Conservation (phyloP, 2,888 invertebrate genomes). For the Caenorhabditis auriculariae region DNA sequence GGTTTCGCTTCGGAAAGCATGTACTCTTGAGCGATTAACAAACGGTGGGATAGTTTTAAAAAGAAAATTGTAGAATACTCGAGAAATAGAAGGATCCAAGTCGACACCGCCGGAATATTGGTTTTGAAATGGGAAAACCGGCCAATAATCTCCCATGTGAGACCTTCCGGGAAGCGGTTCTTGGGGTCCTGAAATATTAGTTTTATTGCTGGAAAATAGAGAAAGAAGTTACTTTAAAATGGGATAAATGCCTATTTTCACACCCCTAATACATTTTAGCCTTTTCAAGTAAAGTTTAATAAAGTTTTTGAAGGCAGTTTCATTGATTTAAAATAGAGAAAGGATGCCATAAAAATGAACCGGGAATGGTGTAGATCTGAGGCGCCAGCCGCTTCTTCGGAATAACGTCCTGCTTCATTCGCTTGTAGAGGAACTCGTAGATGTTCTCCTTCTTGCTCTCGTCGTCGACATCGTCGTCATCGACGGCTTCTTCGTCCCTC, state of each 20-base stretch:
- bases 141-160: slow-evolving; percentile 51
- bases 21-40: not conserved
- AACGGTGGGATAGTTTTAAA: not conserved
- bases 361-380: slow-evolving; percentile 35
- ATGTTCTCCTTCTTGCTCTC: slow-evolving; percentile 22
- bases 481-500: slow-evolving; percentile 18
- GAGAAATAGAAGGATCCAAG: slow-evolving; percentile 51
- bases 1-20: too few relatives aligned
- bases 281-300: too few relatives aligned
- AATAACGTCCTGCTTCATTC: slow-evolving; percentile 43
- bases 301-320: not conserved
- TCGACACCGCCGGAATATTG: slow-evolving; percentile 53
- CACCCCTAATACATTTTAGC: too few relatives aligned
- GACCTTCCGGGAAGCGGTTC: slow-evolving; percentile 51
- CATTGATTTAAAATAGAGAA: not conserved
- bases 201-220: not conserved
- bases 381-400: slow-evolving; percentile 29
- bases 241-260: too few relatives aligned
- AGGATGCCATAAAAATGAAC: slow-evolving; percentile 3
- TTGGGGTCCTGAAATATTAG: slow-evolving; percentile 39
- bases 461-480: slow-evolving; percentile 6
- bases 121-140: slow-evolving; percentile 51
- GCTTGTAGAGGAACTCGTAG: slow-evolving; percentile 36
- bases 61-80: slow-evolving; percentile 22
- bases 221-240: too few relatives aligned